Percentiles rank a stretch among this genome's conserved stretches.
phyloP scores from a whole-genome alignment of 2,113 vertebrate genomes.

The Australoheros scitulus region DNA sequence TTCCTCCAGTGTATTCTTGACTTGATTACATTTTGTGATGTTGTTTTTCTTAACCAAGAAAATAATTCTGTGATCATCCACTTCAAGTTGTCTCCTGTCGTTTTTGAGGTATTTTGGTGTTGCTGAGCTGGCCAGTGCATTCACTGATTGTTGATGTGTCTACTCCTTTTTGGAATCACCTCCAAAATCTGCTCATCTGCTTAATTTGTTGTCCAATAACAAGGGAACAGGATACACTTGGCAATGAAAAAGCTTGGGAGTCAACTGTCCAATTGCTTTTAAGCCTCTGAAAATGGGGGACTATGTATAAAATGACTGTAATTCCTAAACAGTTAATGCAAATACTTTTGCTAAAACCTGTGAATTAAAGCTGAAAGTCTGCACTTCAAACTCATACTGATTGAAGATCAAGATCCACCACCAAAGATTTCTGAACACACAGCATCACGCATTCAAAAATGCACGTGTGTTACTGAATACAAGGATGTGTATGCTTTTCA shows the following conservation, averaged over 20 bases:
- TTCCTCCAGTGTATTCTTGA: neutral
- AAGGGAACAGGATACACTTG: neutral
- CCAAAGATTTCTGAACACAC: conserved; percentile 51
- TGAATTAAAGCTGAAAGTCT: neutral
- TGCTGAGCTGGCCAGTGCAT: neutral
- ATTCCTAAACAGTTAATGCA: neutral
- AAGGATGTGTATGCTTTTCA: neutral
- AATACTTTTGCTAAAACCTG: neutral
- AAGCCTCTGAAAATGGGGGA: neutral
- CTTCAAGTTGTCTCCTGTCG: neutral
- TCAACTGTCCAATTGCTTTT: neutral
- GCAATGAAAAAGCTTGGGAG: neutral
- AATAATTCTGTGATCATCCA: neutral
- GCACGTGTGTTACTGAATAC: neutral
- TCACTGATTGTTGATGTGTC: neutral
- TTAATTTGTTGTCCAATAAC: neutral
- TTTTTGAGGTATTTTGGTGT: neutral
- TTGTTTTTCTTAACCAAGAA: too few relatives aligned
- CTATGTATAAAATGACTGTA: neutral
- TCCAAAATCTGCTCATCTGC: neutral
- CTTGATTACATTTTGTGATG: neutral
- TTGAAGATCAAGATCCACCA: conserved; percentile 1
- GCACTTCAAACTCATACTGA: neutral
- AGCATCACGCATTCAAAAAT: neutral
- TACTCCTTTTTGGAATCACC: neutral